Conservation (phyloP, 23 tunicate genomes). For the Corella eumyota region DNA sequence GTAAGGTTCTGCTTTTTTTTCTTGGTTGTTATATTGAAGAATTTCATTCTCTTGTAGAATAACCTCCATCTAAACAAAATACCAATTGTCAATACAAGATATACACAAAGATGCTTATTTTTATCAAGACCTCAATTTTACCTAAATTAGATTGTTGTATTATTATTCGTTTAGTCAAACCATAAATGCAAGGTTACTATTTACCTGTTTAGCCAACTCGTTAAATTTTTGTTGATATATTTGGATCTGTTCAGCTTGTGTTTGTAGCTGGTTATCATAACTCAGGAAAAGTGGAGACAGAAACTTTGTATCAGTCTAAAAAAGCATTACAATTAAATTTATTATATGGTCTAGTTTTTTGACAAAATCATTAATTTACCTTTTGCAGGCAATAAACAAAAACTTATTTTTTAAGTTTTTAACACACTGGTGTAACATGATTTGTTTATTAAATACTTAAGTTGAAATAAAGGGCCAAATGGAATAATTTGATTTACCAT, state of each 20-base stretch:
- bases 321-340: not conserved
- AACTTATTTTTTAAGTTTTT: no score
- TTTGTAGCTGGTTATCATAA: conserved; percentile 62
- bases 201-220: not conserved
- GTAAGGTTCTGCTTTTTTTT: conserved; percentile 7
- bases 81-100: not conserved
- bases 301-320: conserved; percentile 39
- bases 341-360: no score
- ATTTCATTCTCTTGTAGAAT: conserved; percentile 19
- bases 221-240: conserved; percentile 15
- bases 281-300: conserved; percentile 60
- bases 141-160: not conserved
- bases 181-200: not conserved
- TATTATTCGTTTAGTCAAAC: not conserved
- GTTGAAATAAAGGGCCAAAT: not conserved
- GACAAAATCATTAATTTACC: not conserved
- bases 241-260: conserved; percentile 46
- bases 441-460: not conserved
- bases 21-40: conserved; percentile 14
- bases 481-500: conserved; percentile 34
- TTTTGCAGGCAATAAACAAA: not conserved
- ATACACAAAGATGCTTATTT: not conserved
- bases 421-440: no score
- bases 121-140: not conserved
- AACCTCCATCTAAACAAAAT: conserved; percentile 19